Conservation (phyloP, 1,140 invertebrate genomes). For the Kradibia gibbosae region DNA sequence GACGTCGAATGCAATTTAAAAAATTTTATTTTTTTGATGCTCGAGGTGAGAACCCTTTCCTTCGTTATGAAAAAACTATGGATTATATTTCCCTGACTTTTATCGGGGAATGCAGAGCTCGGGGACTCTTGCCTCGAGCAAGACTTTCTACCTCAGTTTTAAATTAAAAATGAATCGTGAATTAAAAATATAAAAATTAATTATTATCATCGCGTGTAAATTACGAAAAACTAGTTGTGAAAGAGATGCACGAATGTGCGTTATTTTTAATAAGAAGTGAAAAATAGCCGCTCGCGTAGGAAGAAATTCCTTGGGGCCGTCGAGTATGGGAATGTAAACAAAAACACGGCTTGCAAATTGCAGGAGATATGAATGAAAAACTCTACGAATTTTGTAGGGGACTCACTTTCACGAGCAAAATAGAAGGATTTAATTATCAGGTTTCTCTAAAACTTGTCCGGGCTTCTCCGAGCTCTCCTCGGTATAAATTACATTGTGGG, state of each 20-base stretch:
- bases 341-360: constrained; percentile 12
- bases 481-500: too few species aligned
- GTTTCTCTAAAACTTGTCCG: background rate
- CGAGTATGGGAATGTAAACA: constrained; percentile 31
- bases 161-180: too few species aligned
- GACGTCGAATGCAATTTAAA: too few species aligned
- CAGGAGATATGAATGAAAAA: background rate
- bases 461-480: too few species aligned
- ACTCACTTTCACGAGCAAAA: constrained; percentile 32
- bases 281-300: constrained; percentile 6
- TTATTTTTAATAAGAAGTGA: background rate
- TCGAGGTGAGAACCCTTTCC: too few species aligned
- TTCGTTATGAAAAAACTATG: too few species aligned
- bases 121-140: background rate
- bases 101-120: too few species aligned
- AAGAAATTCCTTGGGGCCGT: constrained; percentile 6
- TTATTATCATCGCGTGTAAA: constrained; percentile 28
- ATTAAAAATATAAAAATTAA: constrained; percentile 1
- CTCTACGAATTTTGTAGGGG: background rate
- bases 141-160: constrained; percentile 12
- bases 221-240: too few species aligned
- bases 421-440: constrained; percentile 2
- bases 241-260: background rate
- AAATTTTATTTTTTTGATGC: too few species aligned
- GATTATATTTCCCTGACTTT: too few species aligned